Evolutionary conservation across 2,113 vertebrate species (phyloP), one percentile per base, ranked within the genome.

Genomic region (Tachuris rubrigastra): DNA sequence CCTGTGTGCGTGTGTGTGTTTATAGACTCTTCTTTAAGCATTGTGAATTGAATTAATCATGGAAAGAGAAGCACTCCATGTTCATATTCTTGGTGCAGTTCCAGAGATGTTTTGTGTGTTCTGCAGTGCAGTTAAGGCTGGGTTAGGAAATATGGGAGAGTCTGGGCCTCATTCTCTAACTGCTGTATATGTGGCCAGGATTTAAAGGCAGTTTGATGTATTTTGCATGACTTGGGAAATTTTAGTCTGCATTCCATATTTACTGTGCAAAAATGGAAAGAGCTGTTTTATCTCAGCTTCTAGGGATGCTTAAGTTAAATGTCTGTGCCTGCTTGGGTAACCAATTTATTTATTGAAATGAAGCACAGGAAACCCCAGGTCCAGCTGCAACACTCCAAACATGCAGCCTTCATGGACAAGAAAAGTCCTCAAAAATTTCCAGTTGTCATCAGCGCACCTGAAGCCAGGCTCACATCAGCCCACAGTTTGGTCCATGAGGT

Each of bases 41-140:
- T 44, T 88, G 77, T 52, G 76, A 92, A 87, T 86, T 68, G 69
- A 90, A 94, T 95, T 93, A 95, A 95, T 94, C 82, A 85, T 12
- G 55, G 41, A 53, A 69, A 62, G 47, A 82, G 60, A 81, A 52
- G 35, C 44, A 39, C 15, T 35, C 33, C 0, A 0, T 55, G 59
- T 65, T 90, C 58, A 24, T 63, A 39, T 39, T 76, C 65, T 56
- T 75, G 58, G 35, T 81, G 71, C 58, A 42, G 24, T 35, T 92
- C 74, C 50, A 72, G 62, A 80, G 42, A 27, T 72, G 23, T 44
- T 89, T 89, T 74, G 7, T 74, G 7, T 37, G 21, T 53, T 91
- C 49, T 5, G 5, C 73, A 18, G 10, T n/a, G 39, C 39, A 23
- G 6, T 65, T 42, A 41, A 39, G 42, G 10, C 12, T 69, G 46